Evolutionary conservation across 2,888 invertebrate species (phyloP), one percentile per base, ranked within the genome.

Genomic region (Pteria penguin): DNA sequence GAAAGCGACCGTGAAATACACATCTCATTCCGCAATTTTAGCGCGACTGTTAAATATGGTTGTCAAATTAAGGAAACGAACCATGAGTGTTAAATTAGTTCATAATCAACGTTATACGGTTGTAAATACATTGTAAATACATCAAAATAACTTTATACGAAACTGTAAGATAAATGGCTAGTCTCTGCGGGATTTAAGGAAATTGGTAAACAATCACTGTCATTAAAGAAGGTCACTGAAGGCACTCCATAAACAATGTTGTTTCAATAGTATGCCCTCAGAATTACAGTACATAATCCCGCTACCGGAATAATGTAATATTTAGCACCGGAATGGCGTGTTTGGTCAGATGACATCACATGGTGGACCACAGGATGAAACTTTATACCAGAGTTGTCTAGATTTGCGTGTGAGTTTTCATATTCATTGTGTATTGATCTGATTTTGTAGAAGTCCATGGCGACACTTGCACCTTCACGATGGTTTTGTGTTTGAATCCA

Each of bases 1-100:
- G 27, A 26, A 54, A 70, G 57, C 70, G 24, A 70, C 54, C 70
- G 60, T 70, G 70, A 70, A 70, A 70, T 70, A 70, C 60, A 70
- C 60, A 45, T 36, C 60, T 70, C 70, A 70, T 36, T 60, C 60
- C 31, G 26, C 70, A 58, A 70, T 58, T 11, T 29, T 18, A 67
- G 27, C 24, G 54, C 26, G 31, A 26, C 11, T 60, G 60, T 60
- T 60, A 60, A 60, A 60, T 60, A 60, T 60, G 60, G 60, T 60
- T 60, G 60, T 60, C 67, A 54, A 18, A 67, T 67, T 32, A 55
- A 57, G 32, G 26, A 67, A 67, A 67, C 57, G 67, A 67, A 45
- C 67, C 67, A 26, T 67, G 57, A 29, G 27, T 31, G 54, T 54
- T 31, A 54, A 27, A 67, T 22, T 67, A 31, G n/a, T 26, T 67